Base-by-base conservation (phyloP, 1,140 invertebrate genomes). In the Probaryconus sp. region DNA sequence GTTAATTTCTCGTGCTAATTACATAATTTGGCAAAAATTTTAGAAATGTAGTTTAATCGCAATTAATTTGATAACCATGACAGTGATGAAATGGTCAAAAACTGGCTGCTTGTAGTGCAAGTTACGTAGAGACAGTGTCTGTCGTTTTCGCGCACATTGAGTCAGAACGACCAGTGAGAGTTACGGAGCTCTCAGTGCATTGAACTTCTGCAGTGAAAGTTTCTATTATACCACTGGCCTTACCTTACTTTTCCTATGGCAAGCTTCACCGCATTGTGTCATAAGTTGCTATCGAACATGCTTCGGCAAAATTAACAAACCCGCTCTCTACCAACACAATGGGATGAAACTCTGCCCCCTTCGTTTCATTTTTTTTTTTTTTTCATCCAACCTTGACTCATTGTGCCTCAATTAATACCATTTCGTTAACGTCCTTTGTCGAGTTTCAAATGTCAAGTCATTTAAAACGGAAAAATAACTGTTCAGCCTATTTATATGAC, bases 201-300 rank as follows among this genome's bases (percentile, higher is more conserved):
- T 88, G 86, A 88, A 88, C 86, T 84, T 85, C 74, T 74, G 81
- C 80, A 86, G 86, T 88, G 86, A 88, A 88, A 88, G 86, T 88
- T 88, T 86, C 84, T 87, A 87, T 88, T 88, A 87, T 87, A 87
- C 82, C 84, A 87, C 83, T 85, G 85, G 86, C 85, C 86, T 88
- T 87, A 87, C 86, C 84, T 88, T 87, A 86, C 85, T 86, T 87
- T 86, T 87, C 85, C 85, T 87, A 83, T 76, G 78, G 79, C 81
- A 85, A 85, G 79, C 78, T 81, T 77, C 75, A 76, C 77, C 70
- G 53, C 67, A 83, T 87, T 87, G 85, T 87, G 86, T 87, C 86
- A 87, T 86, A 85, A 86, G 84, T 55, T 30, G 9, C 37, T 26
- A 33, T 50, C 50, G 35, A 50, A 42, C 40, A 20, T 30, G 21